Evolutionary conservation across 1,140 invertebrate genomes (phyloP).

Genomic region (Ceratina australensis): DNA sequence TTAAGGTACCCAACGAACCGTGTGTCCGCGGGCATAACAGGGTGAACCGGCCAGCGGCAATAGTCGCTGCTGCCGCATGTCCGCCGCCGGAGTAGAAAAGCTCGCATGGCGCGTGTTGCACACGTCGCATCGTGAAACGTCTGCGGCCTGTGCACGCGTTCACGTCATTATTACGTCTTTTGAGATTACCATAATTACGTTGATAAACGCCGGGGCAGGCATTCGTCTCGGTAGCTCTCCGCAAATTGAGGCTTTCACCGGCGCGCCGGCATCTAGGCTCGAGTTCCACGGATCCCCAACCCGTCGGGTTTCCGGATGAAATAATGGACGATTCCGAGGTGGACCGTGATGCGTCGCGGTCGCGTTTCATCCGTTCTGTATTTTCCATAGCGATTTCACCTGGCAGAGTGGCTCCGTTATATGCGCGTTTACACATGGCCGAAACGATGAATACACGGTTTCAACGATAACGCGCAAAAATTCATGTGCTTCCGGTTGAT

Average conservation of each 20-base stretch:
- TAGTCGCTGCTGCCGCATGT: slow-evolving; percentile 54
- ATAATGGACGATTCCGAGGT: slow-evolving; percentile 21
- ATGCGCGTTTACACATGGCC: no score
- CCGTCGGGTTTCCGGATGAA: background rate
- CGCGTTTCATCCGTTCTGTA: background rate
- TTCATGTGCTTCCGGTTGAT: no score
- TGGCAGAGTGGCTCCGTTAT: no score
- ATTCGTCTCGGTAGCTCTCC: slow-evolving; percentile 44
- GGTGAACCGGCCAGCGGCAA: background rate
- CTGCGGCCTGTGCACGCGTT: slow-evolving; percentile 18
- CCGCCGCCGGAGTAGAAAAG: background rate
- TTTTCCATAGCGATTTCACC: background rate
- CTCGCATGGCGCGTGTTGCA: background rate
- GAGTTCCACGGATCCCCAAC: background rate
- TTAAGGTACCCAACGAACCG: slow-evolving; percentile 66
- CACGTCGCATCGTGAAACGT: slow-evolving; percentile 37
- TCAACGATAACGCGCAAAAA: no score
- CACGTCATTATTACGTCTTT: slow-evolving; percentile 48
- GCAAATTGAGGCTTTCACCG: slow-evolving; percentile 20
- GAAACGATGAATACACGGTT: no score
- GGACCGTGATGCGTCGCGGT: background rate
- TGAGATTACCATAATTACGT: slow-evolving; percentile 56
- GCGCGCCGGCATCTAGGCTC: background rate
- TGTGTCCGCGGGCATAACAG: slow-evolving; percentile 68
- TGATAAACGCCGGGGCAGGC: slow-evolving; percentile 51